Conservation (phyloP, 2,797 vertebrate species). For the Enteromius mattozi region DNA sequence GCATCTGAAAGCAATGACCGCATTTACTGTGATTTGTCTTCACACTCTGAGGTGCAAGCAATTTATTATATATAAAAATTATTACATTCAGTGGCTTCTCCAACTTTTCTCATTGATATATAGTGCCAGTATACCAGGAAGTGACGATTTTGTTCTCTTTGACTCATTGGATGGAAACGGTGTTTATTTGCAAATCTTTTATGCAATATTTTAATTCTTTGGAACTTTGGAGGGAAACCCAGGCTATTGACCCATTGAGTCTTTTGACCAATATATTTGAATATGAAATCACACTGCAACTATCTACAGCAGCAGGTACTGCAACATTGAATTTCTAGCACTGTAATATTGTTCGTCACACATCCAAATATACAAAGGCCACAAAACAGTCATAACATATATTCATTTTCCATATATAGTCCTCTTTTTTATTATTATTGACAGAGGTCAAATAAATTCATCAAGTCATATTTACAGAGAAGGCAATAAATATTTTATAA, state of each 20-base stretch:
- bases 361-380: background rate
- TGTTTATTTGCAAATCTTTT: too few species aligned
- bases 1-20: too few species aligned
- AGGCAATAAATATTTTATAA: slow-evolving; percentile 90
- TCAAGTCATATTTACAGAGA: slow-evolving; percentile 86
- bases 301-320: background rate
- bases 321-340: background rate
- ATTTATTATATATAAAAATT: too few species aligned
- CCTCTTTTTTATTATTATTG: slow-evolving; percentile 83
- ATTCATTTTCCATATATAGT: slow-evolving; percentile 73
- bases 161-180: too few species aligned
- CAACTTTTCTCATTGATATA: too few species aligned
- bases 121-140: too few species aligned
- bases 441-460: slow-evolving; percentile 86
- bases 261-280: background rate
- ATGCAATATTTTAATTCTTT: too few species aligned
- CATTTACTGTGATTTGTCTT: too few species aligned
- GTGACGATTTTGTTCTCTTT: too few species aligned
- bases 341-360: background rate
- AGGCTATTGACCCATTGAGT: background rate
- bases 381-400: slow-evolving; percentile 27
- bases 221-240: too few species aligned
- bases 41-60: too few species aligned
- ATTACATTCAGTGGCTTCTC: too few species aligned
- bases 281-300: background rate